Percentiles rank a stretch among this genome's conserved stretches.
Evolutionary conservation across 2,797 vertebrate species (phyloP).

Genomic region (Triplophysa yarkandensis): DNA sequence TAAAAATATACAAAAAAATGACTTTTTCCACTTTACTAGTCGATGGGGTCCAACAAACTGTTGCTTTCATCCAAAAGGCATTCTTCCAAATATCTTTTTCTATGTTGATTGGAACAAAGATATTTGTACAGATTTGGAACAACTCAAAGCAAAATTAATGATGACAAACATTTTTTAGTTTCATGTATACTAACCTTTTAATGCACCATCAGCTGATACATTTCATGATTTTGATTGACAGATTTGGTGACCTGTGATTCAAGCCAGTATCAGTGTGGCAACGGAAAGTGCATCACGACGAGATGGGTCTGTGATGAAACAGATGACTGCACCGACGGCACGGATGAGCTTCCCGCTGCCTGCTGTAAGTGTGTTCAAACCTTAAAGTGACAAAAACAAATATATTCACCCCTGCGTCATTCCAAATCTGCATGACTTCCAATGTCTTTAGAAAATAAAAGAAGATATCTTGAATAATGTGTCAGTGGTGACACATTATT

Average conservation of each 20-base stretch:
- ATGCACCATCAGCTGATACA: neutral
- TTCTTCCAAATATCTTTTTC: no score
- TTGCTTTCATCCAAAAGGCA: no score
- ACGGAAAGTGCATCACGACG: constrained; percentile 76
- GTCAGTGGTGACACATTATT: no score
- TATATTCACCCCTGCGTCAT: neutral
- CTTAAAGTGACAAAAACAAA: neutral
- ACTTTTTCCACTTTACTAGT: no score
- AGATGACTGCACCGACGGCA: constrained; percentile 82
- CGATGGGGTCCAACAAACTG: no score
- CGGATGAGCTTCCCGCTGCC: constrained; percentile 77
- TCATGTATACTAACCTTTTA: neutral
- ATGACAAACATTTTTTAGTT: no score
- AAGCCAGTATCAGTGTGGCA: constrained; percentile 78
- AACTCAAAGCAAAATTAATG: no score
- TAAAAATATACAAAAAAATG: no score
- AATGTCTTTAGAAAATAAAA: neutral
- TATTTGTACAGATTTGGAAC: no score
- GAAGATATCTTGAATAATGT: neutral
- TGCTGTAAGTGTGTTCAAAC: constrained; percentile 79
- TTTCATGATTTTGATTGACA: constrained; percentile 51
- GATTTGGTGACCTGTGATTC: constrained; percentile 66
- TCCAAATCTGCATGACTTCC: neutral
- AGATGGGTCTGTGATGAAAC: constrained; percentile 84
- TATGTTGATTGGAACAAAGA: no score